Base-by-base conservation (phyloP, 2,113 vertebrate genomes). In the Podarcis cretensis region DNA sequence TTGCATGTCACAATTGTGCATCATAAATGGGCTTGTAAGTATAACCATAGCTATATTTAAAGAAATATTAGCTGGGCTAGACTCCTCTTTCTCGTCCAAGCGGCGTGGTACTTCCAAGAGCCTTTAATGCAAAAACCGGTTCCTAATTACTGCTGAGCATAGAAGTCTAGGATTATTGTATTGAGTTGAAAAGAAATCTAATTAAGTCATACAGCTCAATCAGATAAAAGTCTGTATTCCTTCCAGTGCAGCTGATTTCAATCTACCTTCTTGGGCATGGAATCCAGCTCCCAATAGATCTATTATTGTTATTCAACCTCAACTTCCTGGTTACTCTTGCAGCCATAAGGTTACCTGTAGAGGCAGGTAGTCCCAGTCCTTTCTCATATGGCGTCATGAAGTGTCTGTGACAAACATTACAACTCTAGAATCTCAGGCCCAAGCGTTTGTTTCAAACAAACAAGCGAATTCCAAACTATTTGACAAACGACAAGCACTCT, bases 41-140 rank as follows among this genome's bases (percentile, higher is more conserved):
- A 91, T 92, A 88, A 92, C 94, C 93, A 90, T 95, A 90, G 88
- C 88, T 95, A 32, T 93, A 95, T 93, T 92, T 93, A 85, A 95
- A 89, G 93, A 95, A 94, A 96, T 92, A 90, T 89, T 91, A 79
- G 85, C 43, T 6, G 80, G 87, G 87, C 57, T 6, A 90, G 73
- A 90, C 65, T 37, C 35, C 85, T 74, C 32, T 74, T 32, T 68
- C 82, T 92, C 87, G 86, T 75, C 90, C 88, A 93, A 92, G 87
- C 89, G 90, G 93, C 89, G 85, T 93, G 92, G 92, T 89, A 93
- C 91, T 90, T 1, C 59, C 80, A 87, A 81, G 69, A 90, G 85
- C 86, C 77, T 92, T 87, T 92, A 82, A 80, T 89, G 89, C 90
- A 90, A 90, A 85, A 75, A 90, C 35, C 88, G n/a, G 63, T 43